These are phyloP conservation scores for Gopherus evgoodei DNA, from an alignment of 2,113 vertebrate genomes.

Conservation along the genomic window DNA sequence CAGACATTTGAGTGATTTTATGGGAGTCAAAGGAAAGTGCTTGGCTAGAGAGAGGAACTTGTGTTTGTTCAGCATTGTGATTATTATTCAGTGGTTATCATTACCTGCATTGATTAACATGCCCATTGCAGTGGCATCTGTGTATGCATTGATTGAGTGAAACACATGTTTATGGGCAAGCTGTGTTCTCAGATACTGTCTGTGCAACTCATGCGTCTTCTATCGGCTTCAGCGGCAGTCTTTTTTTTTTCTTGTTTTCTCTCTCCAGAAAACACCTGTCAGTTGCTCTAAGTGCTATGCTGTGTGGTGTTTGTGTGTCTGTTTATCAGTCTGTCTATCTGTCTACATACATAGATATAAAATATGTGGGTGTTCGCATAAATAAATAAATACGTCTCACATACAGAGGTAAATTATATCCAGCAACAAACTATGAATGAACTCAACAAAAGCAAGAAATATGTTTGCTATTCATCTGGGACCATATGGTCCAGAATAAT, in stretches of 20 bases:
- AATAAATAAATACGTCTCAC: not conserved
- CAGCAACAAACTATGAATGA: not conserved
- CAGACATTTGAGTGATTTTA: accelerated
- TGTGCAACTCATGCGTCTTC: not conserved
- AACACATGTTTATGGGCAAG: not conserved
- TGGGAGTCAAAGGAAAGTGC: not conserved
- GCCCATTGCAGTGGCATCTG: not conserved
- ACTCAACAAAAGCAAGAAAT: not conserved
- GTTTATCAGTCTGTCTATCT: not conserved
- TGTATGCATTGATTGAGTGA: not conserved
- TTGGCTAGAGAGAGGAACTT: not conserved
- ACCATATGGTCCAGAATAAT: not conserved
- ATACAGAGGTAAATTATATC: not conserved
- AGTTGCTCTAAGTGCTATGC: not conserved
- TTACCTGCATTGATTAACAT: not conserved
- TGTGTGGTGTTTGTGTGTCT: not conserved
- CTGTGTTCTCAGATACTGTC: not conserved
- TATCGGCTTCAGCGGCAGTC: not conserved
- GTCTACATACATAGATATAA: not conserved
- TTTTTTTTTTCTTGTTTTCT: not conserved
- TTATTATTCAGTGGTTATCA: not conserved
- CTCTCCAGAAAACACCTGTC: not conserved
- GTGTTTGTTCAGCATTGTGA: not conserved
- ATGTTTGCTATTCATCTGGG: not conserved
- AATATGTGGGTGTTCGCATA: not conserved